Evolutionary conservation across 2,888 invertebrate species (phyloP), one percentile per base, ranked within the genome.

Genomic region (Prosopocoilus inquinatus): DNA sequence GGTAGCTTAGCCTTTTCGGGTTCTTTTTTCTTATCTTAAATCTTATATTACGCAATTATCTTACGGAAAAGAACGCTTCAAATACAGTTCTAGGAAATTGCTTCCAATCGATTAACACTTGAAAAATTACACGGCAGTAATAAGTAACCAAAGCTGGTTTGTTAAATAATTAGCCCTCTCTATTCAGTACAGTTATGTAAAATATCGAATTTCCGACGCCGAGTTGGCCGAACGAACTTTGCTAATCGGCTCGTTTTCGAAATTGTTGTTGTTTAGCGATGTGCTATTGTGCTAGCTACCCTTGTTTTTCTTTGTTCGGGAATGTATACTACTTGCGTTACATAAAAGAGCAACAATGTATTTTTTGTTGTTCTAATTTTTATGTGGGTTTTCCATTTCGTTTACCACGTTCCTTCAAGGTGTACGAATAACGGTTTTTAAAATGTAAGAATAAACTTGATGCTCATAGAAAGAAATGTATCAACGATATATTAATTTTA

Each of bases 141-240:
- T 43, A 46, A 57, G 57, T 57, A 57, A 57, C 53, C 52, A 44
- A 53, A 59, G 49, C 53, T 32, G 11, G 28, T 50, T 59, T 54
- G 57, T 57, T 57, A 59, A 59, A 59, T 59, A 59, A 57, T 57
- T 57, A 51, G 59, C 59, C 59, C 59, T 57, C 59, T 57, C 52
- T 46, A 57, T 57, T 57, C 57, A 53, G 36, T 28, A 57, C 57
- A 57, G 53, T 57, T 57, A 57, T 53, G 45, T 52, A 57, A 57
- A 57, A 45, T 57, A 57, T 57, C 52, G 50, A 53, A 57, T 57
- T 57, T 44, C 57, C 16, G 15, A 28, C 9, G 9, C 44, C 41
- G 35, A 41, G 15, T 11, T 34, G 9, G 16, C 28, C 12, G 32
- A 39, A n/a, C 35, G 35, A 33, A 38, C 13, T 45, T 20, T 13